phyloP scores from a whole-genome alignment of 2,797 vertebrate species.

The Micrastur ruficollis region DNA sequence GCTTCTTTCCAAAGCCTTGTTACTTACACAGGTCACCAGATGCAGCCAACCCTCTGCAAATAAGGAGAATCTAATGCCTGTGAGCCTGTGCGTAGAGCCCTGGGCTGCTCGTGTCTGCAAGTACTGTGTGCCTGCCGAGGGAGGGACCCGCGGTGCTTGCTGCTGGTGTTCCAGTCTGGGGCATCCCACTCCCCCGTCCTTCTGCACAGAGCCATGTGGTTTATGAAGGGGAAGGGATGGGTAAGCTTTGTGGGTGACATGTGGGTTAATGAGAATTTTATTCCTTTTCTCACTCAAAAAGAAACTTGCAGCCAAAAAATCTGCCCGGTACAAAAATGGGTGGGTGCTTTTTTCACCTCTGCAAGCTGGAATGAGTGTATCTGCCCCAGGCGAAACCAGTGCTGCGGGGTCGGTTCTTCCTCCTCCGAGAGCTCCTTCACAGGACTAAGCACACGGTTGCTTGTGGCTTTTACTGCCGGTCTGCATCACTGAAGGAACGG shows the following conservation, averaged over 20 bases:
- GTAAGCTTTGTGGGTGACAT: background rate
- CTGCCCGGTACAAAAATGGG: background rate
- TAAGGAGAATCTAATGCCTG: background rate
- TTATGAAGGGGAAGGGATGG: background rate
- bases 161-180: rapidly evolving
- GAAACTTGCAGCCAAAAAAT: background rate
- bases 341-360: background rate
- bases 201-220: background rate
- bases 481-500: background rate
- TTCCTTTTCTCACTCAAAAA: background rate
- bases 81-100: background rate
- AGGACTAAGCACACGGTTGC: background rate
- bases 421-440: background rate
- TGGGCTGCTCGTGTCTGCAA: background rate
- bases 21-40: background rate
- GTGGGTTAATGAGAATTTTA: background rate
- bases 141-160: background rate
- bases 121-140: background rate
- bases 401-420: rapidly evolving
- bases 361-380: rapidly evolving
- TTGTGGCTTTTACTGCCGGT: background rate
- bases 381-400: background rate
- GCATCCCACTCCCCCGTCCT: background rate
- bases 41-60: background rate
- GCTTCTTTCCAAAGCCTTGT: background rate